Evolutionary conservation across 2,113 vertebrate genomes (phyloP).

Genomic region (Dipodomys ordii): DNA sequence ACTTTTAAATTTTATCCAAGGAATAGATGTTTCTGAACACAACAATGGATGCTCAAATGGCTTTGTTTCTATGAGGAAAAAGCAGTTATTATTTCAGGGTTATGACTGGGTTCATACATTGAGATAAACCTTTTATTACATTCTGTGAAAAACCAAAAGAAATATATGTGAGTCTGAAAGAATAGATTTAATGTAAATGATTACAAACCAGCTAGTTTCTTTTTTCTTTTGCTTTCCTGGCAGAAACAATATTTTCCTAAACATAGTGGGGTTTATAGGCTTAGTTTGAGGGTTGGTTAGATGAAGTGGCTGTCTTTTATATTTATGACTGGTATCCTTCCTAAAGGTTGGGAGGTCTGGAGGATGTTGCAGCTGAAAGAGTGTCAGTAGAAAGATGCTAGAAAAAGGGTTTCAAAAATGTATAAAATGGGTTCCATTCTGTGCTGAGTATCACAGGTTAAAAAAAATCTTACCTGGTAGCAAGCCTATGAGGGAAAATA

Average conservation of each 20-base stretch:
- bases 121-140: constrained; percentile 51
- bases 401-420: neutral
- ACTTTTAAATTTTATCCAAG: constrained; percentile 93
- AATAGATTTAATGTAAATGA: constrained; percentile 48
- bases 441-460: neutral
- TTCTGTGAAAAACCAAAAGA: constrained; percentile 41
- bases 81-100: constrained; percentile 80
- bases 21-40: constrained; percentile 88
- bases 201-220: constrained; percentile 36
- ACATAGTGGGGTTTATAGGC: neutral
- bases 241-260: constrained; percentile 42
- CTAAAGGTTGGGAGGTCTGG: neutral
- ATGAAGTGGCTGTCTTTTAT: neutral
- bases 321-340: constrained; percentile 4
- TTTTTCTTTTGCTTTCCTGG: neutral
- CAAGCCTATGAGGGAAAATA: constrained; percentile 34
- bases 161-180: constrained; percentile 41
- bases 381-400: neutral
- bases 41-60: constrained; percentile 82
- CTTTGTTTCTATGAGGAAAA: constrained; percentile 87
- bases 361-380: neutral
- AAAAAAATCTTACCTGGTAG: constrained; percentile 2
- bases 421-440: neutral
- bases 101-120: constrained; percentile 59
- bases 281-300: neutral